These are phyloP conservation scores for Sialis fuliginosa DNA, from an alignment of 2,888 invertebrate species.

Conservation along the genomic window DNA sequence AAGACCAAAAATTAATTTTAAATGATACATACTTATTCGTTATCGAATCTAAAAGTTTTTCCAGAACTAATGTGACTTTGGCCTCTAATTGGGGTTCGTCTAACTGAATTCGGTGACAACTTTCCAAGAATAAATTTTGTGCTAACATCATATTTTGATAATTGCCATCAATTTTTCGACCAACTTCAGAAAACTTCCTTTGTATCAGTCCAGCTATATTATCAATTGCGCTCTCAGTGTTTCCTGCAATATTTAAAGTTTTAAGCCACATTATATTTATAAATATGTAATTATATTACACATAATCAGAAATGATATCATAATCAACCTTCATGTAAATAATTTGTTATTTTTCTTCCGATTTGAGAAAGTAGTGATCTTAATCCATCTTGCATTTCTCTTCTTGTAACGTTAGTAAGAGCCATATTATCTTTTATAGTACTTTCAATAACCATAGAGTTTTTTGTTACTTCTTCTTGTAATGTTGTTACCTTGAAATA, in stretches of 20 bases:
- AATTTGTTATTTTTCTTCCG: slow-evolving; percentile 22
- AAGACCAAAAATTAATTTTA: not conserved
- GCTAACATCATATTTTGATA: slow-evolving; percentile 40
- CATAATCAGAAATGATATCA: not conserved
- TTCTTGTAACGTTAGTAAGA: slow-evolving; percentile 32
- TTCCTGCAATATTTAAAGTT: slow-evolving; percentile 8
- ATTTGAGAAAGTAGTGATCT: slow-evolving; percentile 25
- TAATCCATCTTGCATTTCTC: slow-evolving; percentile 34
- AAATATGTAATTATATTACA: not conserved
- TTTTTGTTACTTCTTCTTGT: not conserved
- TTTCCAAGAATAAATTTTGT: slow-evolving; percentile 45
- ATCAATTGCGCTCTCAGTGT: slow-evolving; percentile 8
- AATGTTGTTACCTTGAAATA: not conserved
- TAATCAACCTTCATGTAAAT: no score
- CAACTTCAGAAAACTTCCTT: slow-evolving; percentile 15
- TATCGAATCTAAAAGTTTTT: slow-evolving; percentile 41
- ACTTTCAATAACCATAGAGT: slow-evolving; percentile 15
- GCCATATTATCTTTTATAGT: slow-evolving; percentile 32
- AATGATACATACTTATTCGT: slow-evolving; percentile 37
- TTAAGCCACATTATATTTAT: slow-evolving; percentile 1
- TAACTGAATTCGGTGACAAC: slow-evolving; percentile 44
- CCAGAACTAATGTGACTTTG: slow-evolving; percentile 40
- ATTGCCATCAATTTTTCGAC: slow-evolving; percentile 23
- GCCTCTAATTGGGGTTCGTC: slow-evolving; percentile 40
- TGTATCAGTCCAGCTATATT: slow-evolving; percentile 11